phyloP scores from a whole-genome alignment of 2,797 vertebrate species.

The Argya squamiceps region DNA sequence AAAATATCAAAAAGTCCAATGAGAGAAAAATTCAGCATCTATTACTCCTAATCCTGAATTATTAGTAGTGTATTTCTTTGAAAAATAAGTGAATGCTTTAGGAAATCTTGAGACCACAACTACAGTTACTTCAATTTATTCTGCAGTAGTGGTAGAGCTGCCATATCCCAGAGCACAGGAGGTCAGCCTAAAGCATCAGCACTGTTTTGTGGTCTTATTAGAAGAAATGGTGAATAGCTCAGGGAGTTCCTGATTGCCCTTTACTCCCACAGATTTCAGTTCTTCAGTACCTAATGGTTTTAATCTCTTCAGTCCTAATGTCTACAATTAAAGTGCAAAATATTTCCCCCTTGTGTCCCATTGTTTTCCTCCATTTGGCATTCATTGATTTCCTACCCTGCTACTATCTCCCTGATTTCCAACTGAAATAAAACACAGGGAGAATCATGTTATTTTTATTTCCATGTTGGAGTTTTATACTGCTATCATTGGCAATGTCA shows the following conservation, averaged over 20 bases:
- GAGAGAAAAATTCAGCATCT: neutral
- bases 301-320: neutral
- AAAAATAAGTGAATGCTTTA: neutral
- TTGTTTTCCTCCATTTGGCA: neutral
- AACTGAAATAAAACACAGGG: neutral
- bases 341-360: neutral
- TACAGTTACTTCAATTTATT: neutral
- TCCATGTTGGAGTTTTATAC: neutral
- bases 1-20: neutral
- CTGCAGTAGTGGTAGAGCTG: neutral
- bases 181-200: neutral
- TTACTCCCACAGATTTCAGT: neutral
- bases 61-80: neutral
- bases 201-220: neutral
- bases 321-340: constrained; percentile 17
- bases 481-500: neutral
- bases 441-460: constrained; percentile 33
- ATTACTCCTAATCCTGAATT: neutral
- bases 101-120: neutral
- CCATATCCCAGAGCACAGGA: neutral
- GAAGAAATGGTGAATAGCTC: neutral
- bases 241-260: neutral
- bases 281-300: neutral
- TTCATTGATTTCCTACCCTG: constrained; percentile 16
- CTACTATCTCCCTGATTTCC: neutral